Conservation (phyloP, 2,797 vertebrate genomes). For the Sebastiscus tertius region DNA sequence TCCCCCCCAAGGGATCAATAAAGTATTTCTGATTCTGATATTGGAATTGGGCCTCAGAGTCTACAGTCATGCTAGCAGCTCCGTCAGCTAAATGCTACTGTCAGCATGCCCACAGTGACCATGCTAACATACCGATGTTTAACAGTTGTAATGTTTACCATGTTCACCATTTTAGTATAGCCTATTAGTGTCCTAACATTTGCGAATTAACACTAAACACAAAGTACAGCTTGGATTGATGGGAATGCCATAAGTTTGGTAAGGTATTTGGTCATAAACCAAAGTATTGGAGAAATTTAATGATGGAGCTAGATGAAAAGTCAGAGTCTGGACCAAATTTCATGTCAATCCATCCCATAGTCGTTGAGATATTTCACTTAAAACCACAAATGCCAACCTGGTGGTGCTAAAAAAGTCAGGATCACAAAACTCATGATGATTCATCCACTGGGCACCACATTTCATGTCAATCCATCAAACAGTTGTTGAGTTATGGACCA, state of each 20-base stretch:
- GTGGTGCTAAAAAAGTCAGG: background rate
- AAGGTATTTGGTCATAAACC: too few species aligned
- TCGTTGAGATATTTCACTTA: background rate
- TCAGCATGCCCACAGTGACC: background rate
- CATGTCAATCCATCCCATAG: background rate
- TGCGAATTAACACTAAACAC: background rate
- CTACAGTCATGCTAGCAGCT: background rate
- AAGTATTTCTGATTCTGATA: too few species aligned
- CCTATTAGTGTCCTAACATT: background rate
- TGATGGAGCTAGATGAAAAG: background rate
- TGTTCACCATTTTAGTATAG: background rate
- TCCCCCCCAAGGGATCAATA: too few species aligned
- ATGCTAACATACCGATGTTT: background rate
- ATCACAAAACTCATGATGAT: background rate
- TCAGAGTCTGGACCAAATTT: background rate
- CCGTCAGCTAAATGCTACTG: background rate
- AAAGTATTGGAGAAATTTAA: background rate
- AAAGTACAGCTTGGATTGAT: background rate
- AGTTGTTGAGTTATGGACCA: background rate
- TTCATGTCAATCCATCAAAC: background rate
- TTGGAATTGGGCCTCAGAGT: too few species aligned
- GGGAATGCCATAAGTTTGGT: background rate
- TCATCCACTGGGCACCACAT: background rate
- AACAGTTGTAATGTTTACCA: background rate
- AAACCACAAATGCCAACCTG: background rate